Evolutionary conservation across 2,888 invertebrate genomes (phyloP), one percentile per base, ranked within the genome.

Genomic region (Heliconius hortense): DNA sequence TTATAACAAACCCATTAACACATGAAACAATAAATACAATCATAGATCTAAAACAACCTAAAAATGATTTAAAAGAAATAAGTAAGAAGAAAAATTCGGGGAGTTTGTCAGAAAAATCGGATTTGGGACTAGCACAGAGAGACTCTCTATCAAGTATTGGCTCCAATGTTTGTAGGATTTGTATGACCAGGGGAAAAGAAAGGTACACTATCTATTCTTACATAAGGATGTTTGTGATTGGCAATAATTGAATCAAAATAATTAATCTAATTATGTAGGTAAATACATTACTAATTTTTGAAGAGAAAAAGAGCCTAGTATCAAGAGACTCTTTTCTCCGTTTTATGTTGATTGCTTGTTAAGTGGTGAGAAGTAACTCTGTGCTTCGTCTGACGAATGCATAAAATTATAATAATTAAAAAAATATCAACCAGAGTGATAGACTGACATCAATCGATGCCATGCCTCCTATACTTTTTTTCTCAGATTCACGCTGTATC

Each of bases 141-240:
- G 92, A 92, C 80, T 94, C 94, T 0, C 82, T 94, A 13, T 94
- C 94, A 60, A 95, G 95, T 82, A 94, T 95, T 81, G 94, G 94
- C 68, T 95, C 95, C 62, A 95, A 93, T 84, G 95, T 95, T 82
- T 96, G 96, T 87, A 94, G 96, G 81, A 96, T 96, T 84, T 96
- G 96, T 90, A 94, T 94, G 94, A 93, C 93, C 3, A 86, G 90
- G 76, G 94, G 94, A 73, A 85, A 89, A 64, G 93, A 93, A 82
- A 92, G 93, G 93, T 92, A 71, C 7, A 59, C 76, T 31, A 56
- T 56, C 10, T 72, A 74, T 71, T 76, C 74, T 62, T 71, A 67
- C 48, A 73, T 74, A 60, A 68, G 70, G 67, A 43, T 73, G 73
- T 79, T 68, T 68, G 39, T 28, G 21, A 31, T 63, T 15, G n/a